Evolutionary conservation across 2,888 invertebrate genomes (phyloP).

Genomic region (Oscheius myriophilus): DNA sequence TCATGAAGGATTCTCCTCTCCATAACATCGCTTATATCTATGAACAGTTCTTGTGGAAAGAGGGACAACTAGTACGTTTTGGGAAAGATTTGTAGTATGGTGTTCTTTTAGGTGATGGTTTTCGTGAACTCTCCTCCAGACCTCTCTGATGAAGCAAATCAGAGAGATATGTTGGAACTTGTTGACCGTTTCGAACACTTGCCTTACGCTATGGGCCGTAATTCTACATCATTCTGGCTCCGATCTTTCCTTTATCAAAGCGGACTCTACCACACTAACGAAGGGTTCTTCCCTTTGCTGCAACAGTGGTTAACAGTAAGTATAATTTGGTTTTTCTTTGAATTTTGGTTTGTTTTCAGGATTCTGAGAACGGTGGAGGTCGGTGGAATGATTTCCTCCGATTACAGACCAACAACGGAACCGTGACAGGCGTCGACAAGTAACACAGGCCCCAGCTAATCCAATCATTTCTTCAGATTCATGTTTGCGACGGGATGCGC

Average conservation of each 20-base stretch:
- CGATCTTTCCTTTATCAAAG: conserved; percentile 52
- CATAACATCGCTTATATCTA: conserved; percentile 55
- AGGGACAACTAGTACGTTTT: conserved; percentile 53
- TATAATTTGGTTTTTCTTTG: too few species aligned
- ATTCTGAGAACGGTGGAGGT: conserved; percentile 53
- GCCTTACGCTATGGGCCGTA: conserved; percentile 61
- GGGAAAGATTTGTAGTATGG: too few species aligned
- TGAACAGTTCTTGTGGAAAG: conserved; percentile 56
- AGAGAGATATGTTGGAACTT: conserved; percentile 47
- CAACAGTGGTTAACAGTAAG: conserved; percentile 49
- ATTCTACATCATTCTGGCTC: conserved; percentile 63
- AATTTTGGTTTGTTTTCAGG: conserved; percentile 31
- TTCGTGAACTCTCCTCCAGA: conserved; percentile 62
- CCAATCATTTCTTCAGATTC: conserved; percentile 37
- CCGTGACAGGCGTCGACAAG: conserved; percentile 42
- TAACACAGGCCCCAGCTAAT: conserved; percentile 8
- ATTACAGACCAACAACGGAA: conserved; percentile 39
- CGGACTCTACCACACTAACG: conserved; percentile 44
- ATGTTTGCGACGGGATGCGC: conserved; percentile 63
- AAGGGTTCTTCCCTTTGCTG: conserved; percentile 49
- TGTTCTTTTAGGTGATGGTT: conserved; percentile 39
- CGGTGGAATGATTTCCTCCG: conserved; percentile 62
- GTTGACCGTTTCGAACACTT: conserved; percentile 56
- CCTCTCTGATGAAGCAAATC: conserved; percentile 36
- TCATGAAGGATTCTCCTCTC: conserved; percentile 54